Conservation (phyloP, 2,888 invertebrate genomes). For the Morpho achilles region DNA sequence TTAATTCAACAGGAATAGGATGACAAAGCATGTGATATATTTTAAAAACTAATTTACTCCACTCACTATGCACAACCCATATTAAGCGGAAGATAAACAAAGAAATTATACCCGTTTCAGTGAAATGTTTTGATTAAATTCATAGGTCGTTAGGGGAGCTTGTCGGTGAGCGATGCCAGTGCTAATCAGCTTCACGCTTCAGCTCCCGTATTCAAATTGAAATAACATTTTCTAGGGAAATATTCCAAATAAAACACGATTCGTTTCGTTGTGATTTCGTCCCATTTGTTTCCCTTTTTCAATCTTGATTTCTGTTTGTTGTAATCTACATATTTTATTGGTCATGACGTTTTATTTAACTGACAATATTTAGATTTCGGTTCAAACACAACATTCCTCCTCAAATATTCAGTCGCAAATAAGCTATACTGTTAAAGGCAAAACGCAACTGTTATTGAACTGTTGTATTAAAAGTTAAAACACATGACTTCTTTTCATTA, state of each 20-base stretch:
- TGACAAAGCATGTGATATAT: neutral
- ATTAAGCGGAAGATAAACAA: conserved; percentile 13
- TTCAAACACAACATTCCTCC: too few species aligned
- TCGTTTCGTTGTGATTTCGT: conserved; percentile 1
- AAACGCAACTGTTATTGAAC: too few species aligned
- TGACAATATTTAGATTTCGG: too few species aligned
- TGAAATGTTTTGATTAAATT: conserved; percentile 35
- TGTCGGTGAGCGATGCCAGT: conserved; percentile 19
- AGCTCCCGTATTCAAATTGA: conserved; percentile 34
- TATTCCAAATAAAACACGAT: conserved; percentile 18
- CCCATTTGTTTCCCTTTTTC: conserved; percentile 8
- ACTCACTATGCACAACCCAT: neutral
- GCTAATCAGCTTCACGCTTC: conserved; percentile 36
- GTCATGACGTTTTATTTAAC: neutral
- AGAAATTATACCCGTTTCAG: conserved; percentile 22
- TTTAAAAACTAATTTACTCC: neutral
- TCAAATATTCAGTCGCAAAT: too few species aligned
- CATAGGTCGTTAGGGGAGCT: conserved; percentile 31
- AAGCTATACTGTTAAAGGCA: too few species aligned
- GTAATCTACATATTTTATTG: neutral
- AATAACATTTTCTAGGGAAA: conserved; percentile 31
- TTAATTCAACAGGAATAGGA: too few species aligned
- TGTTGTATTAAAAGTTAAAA: too few species aligned
- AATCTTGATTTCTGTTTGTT: neutral
- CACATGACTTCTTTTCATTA: too few species aligned